Evolutionary conservation across 2,888 invertebrate species (phyloP).

Genomic region (Lycophotia porphyrea): DNA sequence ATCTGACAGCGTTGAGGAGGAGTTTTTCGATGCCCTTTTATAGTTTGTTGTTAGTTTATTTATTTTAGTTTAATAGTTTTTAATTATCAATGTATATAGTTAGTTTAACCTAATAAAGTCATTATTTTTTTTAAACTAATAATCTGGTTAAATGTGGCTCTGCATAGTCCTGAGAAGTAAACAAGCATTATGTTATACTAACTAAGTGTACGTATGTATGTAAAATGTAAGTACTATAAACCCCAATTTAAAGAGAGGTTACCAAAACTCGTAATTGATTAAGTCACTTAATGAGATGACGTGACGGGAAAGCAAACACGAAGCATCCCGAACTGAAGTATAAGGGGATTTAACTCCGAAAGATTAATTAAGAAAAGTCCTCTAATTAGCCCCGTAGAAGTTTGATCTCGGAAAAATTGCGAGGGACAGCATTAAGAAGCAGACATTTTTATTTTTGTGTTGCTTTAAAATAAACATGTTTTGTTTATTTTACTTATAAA

Average conservation of each 20-base stretch:
- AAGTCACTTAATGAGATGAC: slow-evolving; percentile 20
- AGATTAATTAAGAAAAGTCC: slow-evolving; percentile 45
- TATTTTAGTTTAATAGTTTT: too few species aligned
- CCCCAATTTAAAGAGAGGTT: background rate
- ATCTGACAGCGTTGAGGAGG: too few species aligned
- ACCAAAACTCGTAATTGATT: slow-evolving; percentile 7
- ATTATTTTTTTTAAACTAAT: background rate
- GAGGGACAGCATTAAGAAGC: background rate
- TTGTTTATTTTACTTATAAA: background rate
- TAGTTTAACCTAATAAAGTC: too few species aligned
- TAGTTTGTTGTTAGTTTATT: too few species aligned
- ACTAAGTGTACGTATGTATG: background rate
- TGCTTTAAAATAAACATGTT: background rate
- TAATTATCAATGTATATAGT: too few species aligned
- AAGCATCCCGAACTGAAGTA: background rate
- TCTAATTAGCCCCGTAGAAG: slow-evolving; percentile 39
- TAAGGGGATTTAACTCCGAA: slow-evolving; percentile 34
- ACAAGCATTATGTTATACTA: background rate
- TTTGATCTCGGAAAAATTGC: slow-evolving; percentile 30
- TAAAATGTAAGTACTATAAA: background rate
- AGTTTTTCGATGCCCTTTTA: too few species aligned
- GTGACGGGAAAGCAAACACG: background rate
- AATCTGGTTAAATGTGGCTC: background rate
- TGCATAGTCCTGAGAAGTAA: accelerated
- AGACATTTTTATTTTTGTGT: slow-evolving; percentile 3